Evolutionary conservation across 2,797 vertebrate genomes (phyloP).

Genomic region (Anabacerthia variegaticeps): DNA sequence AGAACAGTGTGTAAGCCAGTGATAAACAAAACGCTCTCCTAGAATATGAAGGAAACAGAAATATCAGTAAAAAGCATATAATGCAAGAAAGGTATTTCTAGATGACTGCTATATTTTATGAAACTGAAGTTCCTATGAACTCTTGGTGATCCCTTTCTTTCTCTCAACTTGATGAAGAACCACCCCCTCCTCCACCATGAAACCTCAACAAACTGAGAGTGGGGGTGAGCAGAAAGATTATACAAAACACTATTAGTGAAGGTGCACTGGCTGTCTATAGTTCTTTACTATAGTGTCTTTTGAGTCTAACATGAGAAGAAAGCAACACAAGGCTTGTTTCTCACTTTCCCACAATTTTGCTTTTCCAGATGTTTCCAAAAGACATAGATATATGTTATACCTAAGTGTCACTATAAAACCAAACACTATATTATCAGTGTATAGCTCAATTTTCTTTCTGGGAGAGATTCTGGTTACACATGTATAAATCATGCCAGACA

Average conservation of each 20-base stretch:
- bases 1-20: background rate
- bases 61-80: background rate
- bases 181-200: background rate
- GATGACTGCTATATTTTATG: background rate
- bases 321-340: background rate
- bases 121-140: background rate
- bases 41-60: slow-evolving; percentile 29
- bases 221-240: background rate
- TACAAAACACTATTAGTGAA: background rate
- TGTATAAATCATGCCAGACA: background rate
- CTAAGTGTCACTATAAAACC: background rate
- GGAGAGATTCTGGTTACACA: background rate
- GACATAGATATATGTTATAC: background rate
- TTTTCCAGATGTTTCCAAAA: background rate
- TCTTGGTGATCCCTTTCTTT: background rate
- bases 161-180: background rate
- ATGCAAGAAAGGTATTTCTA: fast-evolving
- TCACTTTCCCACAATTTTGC: background rate
- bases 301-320: background rate
- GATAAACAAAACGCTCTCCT: background rate
- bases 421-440: background rate
- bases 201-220: background rate
- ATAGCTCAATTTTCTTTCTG: background rate
- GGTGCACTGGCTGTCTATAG: fast-evolving
- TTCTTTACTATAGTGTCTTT: background rate